Percentiles rank a stretch among this genome's conserved stretches.
phyloP scores from a whole-genome alignment of 2,797 vertebrate species.

The Peromyscus aztecus region DNA sequence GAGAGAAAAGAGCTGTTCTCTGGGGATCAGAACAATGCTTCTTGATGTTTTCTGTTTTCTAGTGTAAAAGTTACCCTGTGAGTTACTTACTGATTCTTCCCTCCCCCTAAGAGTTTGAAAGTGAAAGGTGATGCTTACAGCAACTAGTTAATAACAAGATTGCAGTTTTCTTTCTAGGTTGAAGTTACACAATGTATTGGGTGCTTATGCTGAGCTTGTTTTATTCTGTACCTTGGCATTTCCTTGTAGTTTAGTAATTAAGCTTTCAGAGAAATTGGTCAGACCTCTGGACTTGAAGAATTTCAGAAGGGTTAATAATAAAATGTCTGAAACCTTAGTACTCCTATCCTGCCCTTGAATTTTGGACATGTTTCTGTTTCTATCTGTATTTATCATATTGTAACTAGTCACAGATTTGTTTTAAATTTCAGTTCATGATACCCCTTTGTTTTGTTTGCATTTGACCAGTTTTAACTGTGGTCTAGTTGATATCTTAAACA shows the following conservation, averaged over 20 bases:
- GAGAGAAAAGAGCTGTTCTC: background rate
- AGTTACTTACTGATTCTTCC: constrained; percentile 8
- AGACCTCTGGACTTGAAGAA: constrained; percentile 49
- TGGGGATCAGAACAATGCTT: constrained; percentile 42
- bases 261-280: constrained; percentile 64
- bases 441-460: constrained; percentile 38
- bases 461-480: constrained; percentile 28
- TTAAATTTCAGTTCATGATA: constrained; percentile 46
- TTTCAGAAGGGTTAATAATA: constrained; percentile 54
- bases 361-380: constrained; percentile 58
- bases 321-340: constrained; percentile 44
- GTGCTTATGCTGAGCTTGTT: constrained; percentile 63
- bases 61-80: background rate
- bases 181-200: background rate
- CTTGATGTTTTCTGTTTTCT: background rate
- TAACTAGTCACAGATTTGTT: constrained; percentile 50
- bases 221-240: constrained; percentile 59
- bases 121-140: constrained; percentile 39
- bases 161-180: background rate
- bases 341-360: background rate
- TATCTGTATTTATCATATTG: background rate
- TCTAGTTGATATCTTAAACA: constrained; percentile 56
- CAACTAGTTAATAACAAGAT: constrained; percentile 41
- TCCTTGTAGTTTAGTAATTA: constrained; percentile 68
- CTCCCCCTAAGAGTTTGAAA: constrained; percentile 25